phyloP scores from a whole-genome alignment of 2,888 invertebrate genomes.

The Chrysolina americana region DNA sequence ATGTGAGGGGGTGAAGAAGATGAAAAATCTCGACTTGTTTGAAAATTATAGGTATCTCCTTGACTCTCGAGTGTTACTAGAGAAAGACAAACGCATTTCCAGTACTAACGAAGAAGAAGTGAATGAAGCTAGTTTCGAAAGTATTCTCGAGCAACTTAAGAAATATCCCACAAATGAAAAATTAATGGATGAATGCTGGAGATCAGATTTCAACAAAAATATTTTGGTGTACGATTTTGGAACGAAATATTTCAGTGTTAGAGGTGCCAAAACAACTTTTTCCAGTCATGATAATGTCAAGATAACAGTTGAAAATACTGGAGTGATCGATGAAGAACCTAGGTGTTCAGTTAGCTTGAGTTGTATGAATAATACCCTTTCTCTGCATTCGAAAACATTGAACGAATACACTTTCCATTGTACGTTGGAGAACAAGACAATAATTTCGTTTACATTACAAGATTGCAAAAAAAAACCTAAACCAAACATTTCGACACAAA shows the following conservation, averaged over 20 bases:
- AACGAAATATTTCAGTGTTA: slow-evolving; percentile 49
- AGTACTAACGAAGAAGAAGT: slow-evolving; percentile 9
- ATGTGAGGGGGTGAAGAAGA: slow-evolving; percentile 52
- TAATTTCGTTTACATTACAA: slow-evolving; percentile 52
- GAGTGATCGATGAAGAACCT: slow-evolving; percentile 50
- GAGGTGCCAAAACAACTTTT: slow-evolving; percentile 57
- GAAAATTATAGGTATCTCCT: slow-evolving; percentile 51
- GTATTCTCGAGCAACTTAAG: slow-evolving; percentile 50
- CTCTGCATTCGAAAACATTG: slow-evolving; percentile 51
- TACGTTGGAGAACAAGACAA: slow-evolving; percentile 52
- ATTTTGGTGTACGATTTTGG: slow-evolving; percentile 57
- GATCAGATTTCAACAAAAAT: slow-evolving; percentile 31
- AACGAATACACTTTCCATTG: slow-evolving; percentile 52
- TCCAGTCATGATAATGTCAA: slow-evolving; percentile 58
- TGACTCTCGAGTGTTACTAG: slow-evolving; percentile 34
- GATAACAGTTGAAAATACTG: slow-evolving; percentile 56
- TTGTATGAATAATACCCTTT: slow-evolving; percentile 49
- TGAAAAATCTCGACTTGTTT: slow-evolving; percentile 48
- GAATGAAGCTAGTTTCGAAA: slow-evolving; percentile 43
- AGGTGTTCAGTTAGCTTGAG: slow-evolving; percentile 55
- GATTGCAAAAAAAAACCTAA: slow-evolving; percentile 25
- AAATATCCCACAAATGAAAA: slow-evolving; percentile 49
- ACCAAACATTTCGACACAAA: background rate
- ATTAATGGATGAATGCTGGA: slow-evolving; percentile 45
- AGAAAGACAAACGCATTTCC: slow-evolving; percentile 28